These are phyloP conservation scores for Luperina nickerlii DNA, from an alignment of 2,888 invertebrate species.

Conservation along the genomic window DNA sequence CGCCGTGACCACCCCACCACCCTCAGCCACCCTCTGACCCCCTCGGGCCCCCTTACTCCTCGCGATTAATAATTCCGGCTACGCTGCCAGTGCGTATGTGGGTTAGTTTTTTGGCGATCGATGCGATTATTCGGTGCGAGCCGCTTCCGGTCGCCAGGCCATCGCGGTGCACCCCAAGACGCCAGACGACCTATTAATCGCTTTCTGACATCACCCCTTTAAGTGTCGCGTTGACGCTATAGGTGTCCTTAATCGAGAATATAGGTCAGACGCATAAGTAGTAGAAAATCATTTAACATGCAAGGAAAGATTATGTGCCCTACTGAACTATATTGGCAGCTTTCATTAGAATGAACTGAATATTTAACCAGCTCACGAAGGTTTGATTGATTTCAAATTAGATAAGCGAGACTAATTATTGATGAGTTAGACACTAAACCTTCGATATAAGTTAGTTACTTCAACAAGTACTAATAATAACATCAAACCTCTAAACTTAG, in stretches of 20 bases:
- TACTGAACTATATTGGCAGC: conserved; percentile 60
- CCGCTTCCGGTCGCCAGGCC: conserved; percentile 81
- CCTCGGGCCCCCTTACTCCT: conserved; percentile 84
- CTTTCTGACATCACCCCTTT: conserved; percentile 78
- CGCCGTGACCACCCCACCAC: conserved; percentile 74
- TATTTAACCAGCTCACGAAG: conserved; percentile 43
- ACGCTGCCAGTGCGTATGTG: conserved; percentile 90
- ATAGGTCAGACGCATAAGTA: conserved; percentile 63
- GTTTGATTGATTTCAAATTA: conserved; percentile 45
- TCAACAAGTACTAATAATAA: conserved; percentile 24
- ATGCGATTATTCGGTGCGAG: conserved; percentile 88
- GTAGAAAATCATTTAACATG: conserved; percentile 64
- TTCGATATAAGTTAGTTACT: conserved; percentile 1
- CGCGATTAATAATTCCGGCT: conserved; percentile 90
- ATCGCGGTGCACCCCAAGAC: conserved; percentile 81
- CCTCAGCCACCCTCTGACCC: conserved; percentile 75
- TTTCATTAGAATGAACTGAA: conserved; percentile 41
- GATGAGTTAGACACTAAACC: conserved; percentile 11
- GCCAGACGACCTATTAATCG: conserved; percentile 85
- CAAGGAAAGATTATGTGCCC: conserved; percentile 58
- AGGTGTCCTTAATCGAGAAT: conserved; percentile 62
- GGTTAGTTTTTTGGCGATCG: conserved; percentile 91
- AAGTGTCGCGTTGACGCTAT: conserved; percentile 68
- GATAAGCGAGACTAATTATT: conserved; percentile 24
- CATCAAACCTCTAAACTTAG: conserved; percentile 6